These are phyloP conservation scores for Megalopta genalis DNA, from an alignment of 1,140 invertebrate genomes.

Conservation along the genomic window DNA sequence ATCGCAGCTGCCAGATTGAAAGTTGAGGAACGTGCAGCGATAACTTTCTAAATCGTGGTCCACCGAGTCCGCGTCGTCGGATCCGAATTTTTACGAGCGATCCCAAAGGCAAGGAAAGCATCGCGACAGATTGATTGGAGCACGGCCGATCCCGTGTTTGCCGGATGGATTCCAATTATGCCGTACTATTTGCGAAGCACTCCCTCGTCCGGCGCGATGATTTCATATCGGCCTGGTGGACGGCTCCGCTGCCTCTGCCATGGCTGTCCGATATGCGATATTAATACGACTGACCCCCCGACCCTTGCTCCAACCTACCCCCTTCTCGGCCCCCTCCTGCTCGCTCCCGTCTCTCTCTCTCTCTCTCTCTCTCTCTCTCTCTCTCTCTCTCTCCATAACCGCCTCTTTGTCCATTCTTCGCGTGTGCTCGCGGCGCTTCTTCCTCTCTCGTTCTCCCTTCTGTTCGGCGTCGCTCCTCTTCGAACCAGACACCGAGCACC, in stretches of 20 bases:
- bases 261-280: slow-evolving; percentile 70
- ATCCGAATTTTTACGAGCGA: slow-evolving; percentile 33
- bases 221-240: slow-evolving; percentile 71
- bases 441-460: slow-evolving; percentile 3
- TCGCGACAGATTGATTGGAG: slow-evolving; percentile 69
- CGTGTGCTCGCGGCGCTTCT: not conserved
- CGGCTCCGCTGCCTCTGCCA: slow-evolving; percentile 36
- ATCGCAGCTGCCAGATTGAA: too few species aligned
- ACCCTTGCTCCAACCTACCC: slow-evolving; percentile 17
- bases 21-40: too few species aligned
- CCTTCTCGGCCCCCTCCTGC: not conserved
- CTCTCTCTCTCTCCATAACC: too few species aligned
- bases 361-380: too few species aligned
- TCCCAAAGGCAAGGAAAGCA: slow-evolving; percentile 44
- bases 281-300: slow-evolving; percentile 68
- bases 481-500: slow-evolving; percentile 3
- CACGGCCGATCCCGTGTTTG: slow-evolving; percentile 63
- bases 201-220: slow-evolving; percentile 73
- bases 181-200: slow-evolving; percentile 78
- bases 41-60: too few species aligned
- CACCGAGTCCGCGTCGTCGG: not conserved
- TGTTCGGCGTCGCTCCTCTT: not conserved
- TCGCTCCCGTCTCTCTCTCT: too few species aligned
- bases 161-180: slow-evolving; percentile 78
- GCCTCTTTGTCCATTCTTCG: not conserved